Evolutionary conservation across 2,888 invertebrate genomes (phyloP), one percentile per base, ranked within the genome.

Genomic region (Lycocerus yunnanus): DNA sequence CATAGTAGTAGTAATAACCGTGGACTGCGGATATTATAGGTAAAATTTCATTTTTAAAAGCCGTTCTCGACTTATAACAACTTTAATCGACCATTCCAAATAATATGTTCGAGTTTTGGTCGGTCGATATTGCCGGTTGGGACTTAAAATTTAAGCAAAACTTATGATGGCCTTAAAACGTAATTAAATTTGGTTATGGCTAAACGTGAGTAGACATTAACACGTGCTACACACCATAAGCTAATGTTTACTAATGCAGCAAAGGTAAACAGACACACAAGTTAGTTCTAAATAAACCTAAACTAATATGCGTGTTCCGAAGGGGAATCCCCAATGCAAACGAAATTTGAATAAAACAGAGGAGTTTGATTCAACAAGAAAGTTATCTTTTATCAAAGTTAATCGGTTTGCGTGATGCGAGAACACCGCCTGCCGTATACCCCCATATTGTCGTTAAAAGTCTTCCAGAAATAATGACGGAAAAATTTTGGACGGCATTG

Each of bases 1-100:
- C 27, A 66, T 71, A 16, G n/a, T 15, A 58, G 66, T 21, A 58
- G 66, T 21, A 71, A 58, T 71, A 70, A 66, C 58, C 10, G 58
- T 27, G 61, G 65, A 65, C 24, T 15, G 66, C 66, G 59, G 60
- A 21, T 15, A 20, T 69, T 66, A 15, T 27, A 24, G 21, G 61
- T 63, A 18, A 63, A 63, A 63, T 16, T 63, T 63, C 16, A 18
- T 63, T 63, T 63, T 20, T 20, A 43, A 43, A n/a, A 43, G 43
- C 6, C 43, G 43, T 43, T n/a, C 43, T 43, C 43, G 43, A 43
- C 43, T 43, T 43, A n/a, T 6, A n/a, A n/a, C 43, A 43, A 43
- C n/a, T 43, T 43, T 43, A 43, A 43, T 43, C 43, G 43, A n/a
- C n/a, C 43, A n/a, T 43, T 43, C n/a, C 6, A 10, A 43, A 43